Percentiles rank a stretch among this genome's conserved stretches.
phyloP scores from a whole-genome alignment of 2,113 vertebrate genomes.

The Chroicocephalus ridibundus region DNA sequence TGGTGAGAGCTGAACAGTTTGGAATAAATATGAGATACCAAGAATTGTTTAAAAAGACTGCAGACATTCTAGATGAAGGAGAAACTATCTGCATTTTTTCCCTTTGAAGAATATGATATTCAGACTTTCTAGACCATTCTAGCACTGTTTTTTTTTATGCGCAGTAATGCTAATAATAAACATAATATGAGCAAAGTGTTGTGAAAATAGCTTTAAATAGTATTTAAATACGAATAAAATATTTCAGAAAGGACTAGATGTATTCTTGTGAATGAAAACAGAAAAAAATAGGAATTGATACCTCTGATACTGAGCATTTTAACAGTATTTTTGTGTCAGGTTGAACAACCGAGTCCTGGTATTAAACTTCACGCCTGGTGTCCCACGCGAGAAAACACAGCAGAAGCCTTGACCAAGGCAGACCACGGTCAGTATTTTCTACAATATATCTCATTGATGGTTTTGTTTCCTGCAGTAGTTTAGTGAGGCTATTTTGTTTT shows the following conservation, averaged over 20 bases:
- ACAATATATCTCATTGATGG: neutral
- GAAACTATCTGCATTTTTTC: neutral
- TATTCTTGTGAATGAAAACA: neutral
- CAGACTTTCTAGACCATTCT: neutral
- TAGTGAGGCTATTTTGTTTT: neutral
- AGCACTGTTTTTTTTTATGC: neutral
- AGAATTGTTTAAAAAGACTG: neutral
- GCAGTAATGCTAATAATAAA: neutral
- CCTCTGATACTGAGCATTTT: neutral
- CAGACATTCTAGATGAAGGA: neutral
- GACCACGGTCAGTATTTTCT: slow-evolving; percentile 57
- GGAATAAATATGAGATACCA: neutral
- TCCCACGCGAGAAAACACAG: slow-evolving; percentile 31
- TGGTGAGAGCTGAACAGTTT: neutral
- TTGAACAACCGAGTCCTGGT: slow-evolving; percentile 63
- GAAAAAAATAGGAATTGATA: neutral
- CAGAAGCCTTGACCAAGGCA: slow-evolving; percentile 47
- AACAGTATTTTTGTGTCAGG: slow-evolving; percentile 50
- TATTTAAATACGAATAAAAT: neutral
- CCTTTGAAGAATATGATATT: neutral
- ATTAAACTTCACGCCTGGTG: slow-evolving; percentile 40
- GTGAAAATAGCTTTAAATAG: neutral
- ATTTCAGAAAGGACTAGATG: neutral
- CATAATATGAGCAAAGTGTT: neutral
- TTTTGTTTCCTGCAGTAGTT: neutral